A percentile compares a stretch with the other conserved stretches of the same genome.
These are phyloP conservation scores for Rhagologus leucostigma DNA, from an alignment of 2,113 vertebrate species.

Conservation along the genomic window DNA sequence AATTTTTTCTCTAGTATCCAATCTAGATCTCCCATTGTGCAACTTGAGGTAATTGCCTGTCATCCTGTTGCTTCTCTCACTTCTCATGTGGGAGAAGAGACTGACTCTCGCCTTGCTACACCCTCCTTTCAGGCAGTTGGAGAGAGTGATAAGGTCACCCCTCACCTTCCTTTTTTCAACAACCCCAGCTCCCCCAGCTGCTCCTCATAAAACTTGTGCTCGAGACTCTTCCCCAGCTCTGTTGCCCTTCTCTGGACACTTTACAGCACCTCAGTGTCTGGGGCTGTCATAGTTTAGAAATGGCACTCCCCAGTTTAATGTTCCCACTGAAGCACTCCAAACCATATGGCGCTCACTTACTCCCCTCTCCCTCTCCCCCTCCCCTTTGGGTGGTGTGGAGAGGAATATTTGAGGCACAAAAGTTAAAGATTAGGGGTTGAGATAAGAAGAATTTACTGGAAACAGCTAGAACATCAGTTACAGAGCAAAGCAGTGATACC, in stretches of 20 bases:
- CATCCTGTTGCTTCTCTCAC: not conserved
- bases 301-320: not conserved
- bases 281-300: not conserved
- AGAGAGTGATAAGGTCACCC: accelerated
- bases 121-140: not conserved
- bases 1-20: not conserved
- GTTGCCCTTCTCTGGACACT: not conserved
- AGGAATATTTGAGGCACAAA: not conserved
- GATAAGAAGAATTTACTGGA: not conserved
- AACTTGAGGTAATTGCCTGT: not conserved
- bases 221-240: not conserved
- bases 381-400: accelerated
- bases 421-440: not conserved
- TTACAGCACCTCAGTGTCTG: not conserved
- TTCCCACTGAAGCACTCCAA: not conserved
- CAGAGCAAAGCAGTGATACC: not conserved
- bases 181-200: not conserved
- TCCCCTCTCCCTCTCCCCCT: not conserved
- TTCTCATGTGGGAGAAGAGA: not conserved
- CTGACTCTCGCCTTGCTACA: not conserved
- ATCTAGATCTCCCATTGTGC: not conserved
- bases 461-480: not conserved
- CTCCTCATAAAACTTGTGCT: not conserved
- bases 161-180: not conserved
- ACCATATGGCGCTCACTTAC: accelerated